A percentile compares a stretch with the other conserved stretches of the same genome.
These are phyloP conservation scores for Entomyzon cyanotis DNA, from an alignment of 2,113 vertebrate species.

Conservation along the genomic window DNA sequence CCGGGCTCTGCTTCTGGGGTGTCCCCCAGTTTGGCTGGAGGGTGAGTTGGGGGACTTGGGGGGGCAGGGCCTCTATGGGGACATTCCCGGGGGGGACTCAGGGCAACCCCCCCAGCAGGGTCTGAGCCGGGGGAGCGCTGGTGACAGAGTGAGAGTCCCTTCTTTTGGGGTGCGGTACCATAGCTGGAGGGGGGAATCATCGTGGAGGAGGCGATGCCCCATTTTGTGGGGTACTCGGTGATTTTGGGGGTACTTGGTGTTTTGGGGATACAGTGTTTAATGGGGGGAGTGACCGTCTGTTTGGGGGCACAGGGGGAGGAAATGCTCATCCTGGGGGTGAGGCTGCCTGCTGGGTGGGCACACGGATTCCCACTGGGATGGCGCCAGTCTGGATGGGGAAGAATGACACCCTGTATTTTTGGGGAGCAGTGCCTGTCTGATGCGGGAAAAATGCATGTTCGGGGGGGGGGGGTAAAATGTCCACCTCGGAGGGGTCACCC, in stretches of 20 bases:
- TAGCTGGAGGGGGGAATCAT: too few species aligned
- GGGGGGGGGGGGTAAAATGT: too few species aligned
- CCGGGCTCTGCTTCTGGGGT: not conserved
- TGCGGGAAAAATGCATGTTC: too few species aligned
- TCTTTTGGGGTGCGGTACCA: not conserved
- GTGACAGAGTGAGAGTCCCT: not conserved
- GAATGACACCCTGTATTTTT: too few species aligned
- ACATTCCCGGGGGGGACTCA: not conserved
- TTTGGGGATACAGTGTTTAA: not conserved
- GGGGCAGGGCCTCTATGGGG: not conserved
- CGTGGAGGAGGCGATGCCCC: not conserved
- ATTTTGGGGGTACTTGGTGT: not conserved
- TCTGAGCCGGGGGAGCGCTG: not conserved
- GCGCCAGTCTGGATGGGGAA: not conserved
- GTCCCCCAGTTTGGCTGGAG: not conserved
- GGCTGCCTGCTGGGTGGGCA: not conserved
- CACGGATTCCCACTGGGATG: not conserved
- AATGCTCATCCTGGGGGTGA: not conserved
- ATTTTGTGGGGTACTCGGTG: not conserved
- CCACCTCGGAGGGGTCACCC: too few species aligned
- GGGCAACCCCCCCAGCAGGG: not conserved
- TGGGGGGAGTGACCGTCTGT: not conserved
- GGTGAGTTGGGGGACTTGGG: not conserved
- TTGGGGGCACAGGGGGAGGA: not conserved
- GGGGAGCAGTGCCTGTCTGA: too few species aligned